phyloP scores from a whole-genome alignment of 2,888 invertebrate species.

The Platypus cylindrus region DNA sequence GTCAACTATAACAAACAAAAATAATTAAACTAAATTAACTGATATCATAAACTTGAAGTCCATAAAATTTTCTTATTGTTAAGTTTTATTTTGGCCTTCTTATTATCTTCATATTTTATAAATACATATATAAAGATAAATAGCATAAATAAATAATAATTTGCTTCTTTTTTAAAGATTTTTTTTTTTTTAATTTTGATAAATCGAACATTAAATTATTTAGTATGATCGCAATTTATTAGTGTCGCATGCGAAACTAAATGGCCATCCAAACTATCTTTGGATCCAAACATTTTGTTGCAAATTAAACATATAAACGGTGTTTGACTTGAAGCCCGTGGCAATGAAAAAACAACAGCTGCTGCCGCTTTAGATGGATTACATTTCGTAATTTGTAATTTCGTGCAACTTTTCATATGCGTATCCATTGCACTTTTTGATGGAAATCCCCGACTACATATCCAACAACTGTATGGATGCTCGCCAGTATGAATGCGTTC shows the following conservation, averaged over 20 bases:
- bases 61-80: too few species aligned
- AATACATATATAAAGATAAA: too few species aligned
- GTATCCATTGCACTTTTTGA: conserved; percentile 30
- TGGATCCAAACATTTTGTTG: conserved; percentile 15
- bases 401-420: conserved; percentile 29
- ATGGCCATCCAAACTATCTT: conserved; percentile 20
- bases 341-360: background rate
- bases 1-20: too few species aligned
- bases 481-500: conserved; percentile 49
- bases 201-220: too few species aligned
- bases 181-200: too few species aligned
- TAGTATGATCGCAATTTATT: too few species aligned
- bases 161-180: too few species aligned
- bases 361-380: background rate
- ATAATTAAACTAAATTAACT: too few species aligned
- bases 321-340: conserved; percentile 1
- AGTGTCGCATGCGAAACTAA: conserved; percentile 13
- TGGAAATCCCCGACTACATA: conserved; percentile 29
- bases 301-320: conserved; percentile 12
- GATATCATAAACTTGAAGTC: too few species aligned
- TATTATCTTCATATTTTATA: too few species aligned
- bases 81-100: too few species aligned
- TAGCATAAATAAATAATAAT: too few species aligned
- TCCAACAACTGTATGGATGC: conserved; percentile 41
- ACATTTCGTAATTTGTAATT: conserved; percentile 8